A percentile compares a stretch with the other conserved stretches of the same genome.
Evolutionary conservation across 2,888 invertebrate species (phyloP).

Genomic region (Lacanobia oleracea): DNA sequence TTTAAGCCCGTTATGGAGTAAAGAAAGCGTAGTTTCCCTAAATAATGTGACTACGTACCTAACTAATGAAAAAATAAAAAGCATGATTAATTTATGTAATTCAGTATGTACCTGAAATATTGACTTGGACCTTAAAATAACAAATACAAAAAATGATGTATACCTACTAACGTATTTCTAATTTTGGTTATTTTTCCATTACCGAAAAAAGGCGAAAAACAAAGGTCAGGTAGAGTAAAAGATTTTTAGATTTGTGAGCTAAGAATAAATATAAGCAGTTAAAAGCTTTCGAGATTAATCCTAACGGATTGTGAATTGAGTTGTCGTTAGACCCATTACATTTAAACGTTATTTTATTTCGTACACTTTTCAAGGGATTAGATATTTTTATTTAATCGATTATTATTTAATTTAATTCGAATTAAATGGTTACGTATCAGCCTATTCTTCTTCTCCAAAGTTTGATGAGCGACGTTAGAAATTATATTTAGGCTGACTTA

Average conservation of each 20-base stretch:
- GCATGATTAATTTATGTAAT: neutral
- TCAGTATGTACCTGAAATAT: neutral
- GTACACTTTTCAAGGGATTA: neutral
- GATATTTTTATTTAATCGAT: neutral
- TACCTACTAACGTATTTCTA: neutral
- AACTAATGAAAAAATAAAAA: too few species aligned
- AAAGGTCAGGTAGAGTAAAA: slow-evolving; percentile 4
- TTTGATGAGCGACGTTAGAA: too few species aligned
- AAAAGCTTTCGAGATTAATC: slow-evolving; percentile 60
- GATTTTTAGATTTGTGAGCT: slow-evolving; percentile 37
- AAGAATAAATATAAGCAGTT: slow-evolving; percentile 35
- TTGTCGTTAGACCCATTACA: slow-evolving; percentile 23
- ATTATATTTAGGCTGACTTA: too few species aligned
- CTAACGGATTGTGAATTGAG: slow-evolving; percentile 17
- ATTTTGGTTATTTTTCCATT: neutral
- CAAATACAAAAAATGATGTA: neutral
- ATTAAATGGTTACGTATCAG: too few species aligned
- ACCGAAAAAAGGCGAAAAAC: neutral
- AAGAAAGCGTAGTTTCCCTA: neutral
- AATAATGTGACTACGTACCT: neutral
- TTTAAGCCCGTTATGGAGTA: neutral
- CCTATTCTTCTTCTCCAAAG: too few species aligned
- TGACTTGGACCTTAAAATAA: neutral
- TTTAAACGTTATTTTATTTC: neutral
- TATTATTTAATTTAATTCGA: too few species aligned